phyloP scores from a whole-genome alignment of 2,113 vertebrate species.

The Stegostoma tigrinum region DNA sequence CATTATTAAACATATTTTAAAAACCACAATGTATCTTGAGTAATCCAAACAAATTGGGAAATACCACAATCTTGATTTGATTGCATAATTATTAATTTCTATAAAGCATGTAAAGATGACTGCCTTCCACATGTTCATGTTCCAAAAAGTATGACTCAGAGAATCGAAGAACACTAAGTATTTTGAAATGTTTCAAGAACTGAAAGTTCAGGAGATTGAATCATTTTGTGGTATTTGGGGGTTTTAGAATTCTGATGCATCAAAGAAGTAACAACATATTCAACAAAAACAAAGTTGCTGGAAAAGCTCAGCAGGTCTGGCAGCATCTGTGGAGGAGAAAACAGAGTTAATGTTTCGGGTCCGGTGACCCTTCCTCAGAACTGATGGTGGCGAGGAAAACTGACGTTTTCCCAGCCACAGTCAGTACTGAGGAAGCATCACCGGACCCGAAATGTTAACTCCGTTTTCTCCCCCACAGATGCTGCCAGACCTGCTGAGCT shows the following conservation, averaged over 20 bases:
- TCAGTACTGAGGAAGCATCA: no score
- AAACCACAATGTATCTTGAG: neutral
- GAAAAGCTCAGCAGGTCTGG: no score
- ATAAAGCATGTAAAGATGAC: neutral
- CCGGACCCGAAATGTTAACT: no score
- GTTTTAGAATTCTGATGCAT: neutral
- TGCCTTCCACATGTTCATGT: neutral
- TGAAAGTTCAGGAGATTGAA: neutral
- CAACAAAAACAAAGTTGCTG: no score
- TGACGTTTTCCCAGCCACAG: no score
- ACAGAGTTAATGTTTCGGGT: no score
- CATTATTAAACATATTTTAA: neutral
- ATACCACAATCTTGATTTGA: neutral
- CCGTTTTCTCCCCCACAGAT: no score
- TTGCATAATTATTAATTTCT: neutral
- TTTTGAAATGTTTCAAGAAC: neutral
- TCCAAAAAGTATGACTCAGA: neutral
- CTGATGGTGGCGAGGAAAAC: no score
- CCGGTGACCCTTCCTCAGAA: no score
- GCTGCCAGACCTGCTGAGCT: no score
- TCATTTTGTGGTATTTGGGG: neutral
- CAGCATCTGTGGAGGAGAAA: no score
- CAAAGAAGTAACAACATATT: neutral
- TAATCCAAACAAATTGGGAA: neutral
- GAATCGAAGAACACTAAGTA: neutral